Evolutionary conservation across 37 sponge, comb jelly and placozoan species (phyloP), one percentile per base, ranked within the genome.

Genomic region (Geodia barretti): DNA sequence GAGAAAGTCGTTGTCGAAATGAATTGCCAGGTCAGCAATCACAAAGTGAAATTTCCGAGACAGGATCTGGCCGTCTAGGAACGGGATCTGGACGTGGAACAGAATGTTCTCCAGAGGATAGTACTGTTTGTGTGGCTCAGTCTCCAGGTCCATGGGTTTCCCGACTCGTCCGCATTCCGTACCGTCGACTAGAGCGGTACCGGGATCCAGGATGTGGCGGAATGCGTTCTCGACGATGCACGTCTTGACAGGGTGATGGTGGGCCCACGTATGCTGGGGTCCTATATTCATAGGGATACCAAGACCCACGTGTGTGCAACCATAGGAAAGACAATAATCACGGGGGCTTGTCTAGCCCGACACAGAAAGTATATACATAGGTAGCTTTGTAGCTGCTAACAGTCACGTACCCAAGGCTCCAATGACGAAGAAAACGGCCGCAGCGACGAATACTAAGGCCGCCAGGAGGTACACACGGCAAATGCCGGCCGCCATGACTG

Each of bases 31-130:
- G 42, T 86, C 84, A 30, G 41, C 67, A 9, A 86, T 66, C 47
- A 94, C 62, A 34, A 73, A 90, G 36, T 94, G 91, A 62, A 84
- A 90, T 77, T 73, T 70, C 39, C 91, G 41, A 3, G 91, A 71
- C 83, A 90, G 80, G 39, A 75, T 74, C 40, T 79, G 43, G 20
- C 63, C 34, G 47, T 72, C 74, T 24, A 72, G 20, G 65, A 73
- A 75, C 4, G 92, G 92, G 11, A 90, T 79, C 42, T 83, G 73
- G n/a, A 79, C 35, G 64, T 83, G 70, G 58, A 84, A 79, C 26
- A 86, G 33, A 32, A 84, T 62, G 58, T 80, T 82, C 26, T 74
- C 37, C 24, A 73, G 29, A 1, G 78, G 65, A 62, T 78, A 75
- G 24, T 60, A n/a, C 59, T 74, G 61, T 26, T 70, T 39, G 59